These are phyloP conservation scores for Babylonia areolata DNA, from an alignment of 1,140 invertebrate genomes.

Conservation along the genomic window DNA sequence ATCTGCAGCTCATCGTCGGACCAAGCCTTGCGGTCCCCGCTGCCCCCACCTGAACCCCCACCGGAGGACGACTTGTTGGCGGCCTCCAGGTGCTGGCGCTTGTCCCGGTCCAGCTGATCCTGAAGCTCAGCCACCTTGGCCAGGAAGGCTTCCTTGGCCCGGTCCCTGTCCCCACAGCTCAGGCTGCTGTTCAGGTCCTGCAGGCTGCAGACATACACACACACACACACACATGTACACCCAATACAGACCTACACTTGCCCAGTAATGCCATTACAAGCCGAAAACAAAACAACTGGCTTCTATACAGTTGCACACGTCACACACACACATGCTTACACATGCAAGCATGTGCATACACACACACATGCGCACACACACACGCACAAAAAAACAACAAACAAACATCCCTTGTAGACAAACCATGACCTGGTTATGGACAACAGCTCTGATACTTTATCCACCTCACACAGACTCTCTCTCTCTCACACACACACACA, in stretches of 20 bases:
- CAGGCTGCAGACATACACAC: slow-evolving; percentile 79
- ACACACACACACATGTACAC: not conserved
- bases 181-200: slow-evolving; percentile 87
- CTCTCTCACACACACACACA: not conserved
- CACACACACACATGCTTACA: too few species aligned
- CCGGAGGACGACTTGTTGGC: slow-evolving; percentile 63
- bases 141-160: slow-evolving; percentile 63
- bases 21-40: slow-evolving; percentile 80
- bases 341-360: too few species aligned
- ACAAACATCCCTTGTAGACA: too few species aligned
- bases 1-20: slow-evolving; percentile 87
- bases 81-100: slow-evolving; percentile 78
- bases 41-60: slow-evolving; percentile 49
- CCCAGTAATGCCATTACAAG: too few species aligned
- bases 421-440: too few species aligned
- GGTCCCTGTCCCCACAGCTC: slow-evolving; percentile 56
- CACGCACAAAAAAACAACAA: too few species aligned
- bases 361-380: too few species aligned
- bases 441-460: too few species aligned
- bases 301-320: too few species aligned
- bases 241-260: too few species aligned
- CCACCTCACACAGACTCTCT: not conserved
- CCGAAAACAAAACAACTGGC: too few species aligned
- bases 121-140: slow-evolving; percentile 83
- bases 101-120: slow-evolving; percentile 85